Evolutionary conservation across 2,888 invertebrate genomes (phyloP).

Genomic region (Cosmopolites sordidus): DNA sequence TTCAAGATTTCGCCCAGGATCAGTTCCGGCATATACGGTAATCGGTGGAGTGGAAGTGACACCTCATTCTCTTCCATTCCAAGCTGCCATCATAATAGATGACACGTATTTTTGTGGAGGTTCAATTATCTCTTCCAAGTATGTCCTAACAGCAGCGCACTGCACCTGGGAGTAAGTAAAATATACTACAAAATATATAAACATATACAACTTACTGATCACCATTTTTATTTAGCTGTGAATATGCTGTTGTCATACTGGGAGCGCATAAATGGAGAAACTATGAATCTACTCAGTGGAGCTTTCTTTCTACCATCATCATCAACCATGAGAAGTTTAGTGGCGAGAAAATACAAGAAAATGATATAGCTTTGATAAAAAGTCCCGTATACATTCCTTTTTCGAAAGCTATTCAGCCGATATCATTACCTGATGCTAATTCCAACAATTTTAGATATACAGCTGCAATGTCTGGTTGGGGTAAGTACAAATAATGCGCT

Average conservation of each 20-base stretch:
- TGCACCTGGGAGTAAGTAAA: conserved; percentile 14
- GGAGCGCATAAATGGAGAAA: conserved; percentile 2
- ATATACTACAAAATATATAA: not conserved
- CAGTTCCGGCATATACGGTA: not conserved
- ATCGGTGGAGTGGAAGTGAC: conserved; percentile 17
- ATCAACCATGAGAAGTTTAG: conserved; percentile 3
- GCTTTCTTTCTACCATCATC: not conserved
- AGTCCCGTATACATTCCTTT: not conserved
- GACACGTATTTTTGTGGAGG: conserved; percentile 11
- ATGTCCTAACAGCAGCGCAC: conserved; percentile 19
- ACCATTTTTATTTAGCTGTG: not conserved
- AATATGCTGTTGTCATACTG: not conserved
- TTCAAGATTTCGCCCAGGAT: too few relatives aligned
- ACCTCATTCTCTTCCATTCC: conserved; percentile 18
- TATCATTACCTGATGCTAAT: not conserved
- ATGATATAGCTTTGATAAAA: conserved; percentile 2
- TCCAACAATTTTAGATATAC: not conserved
- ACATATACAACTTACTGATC: not conserved
- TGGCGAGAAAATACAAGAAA: not conserved
- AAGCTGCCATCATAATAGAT: conserved; percentile 10
- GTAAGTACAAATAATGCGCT: not conserved
- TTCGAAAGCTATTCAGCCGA: not conserved
- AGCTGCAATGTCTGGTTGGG: conserved; percentile 1
- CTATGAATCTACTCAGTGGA: not conserved
- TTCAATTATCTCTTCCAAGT: conserved; percentile 12